Evolutionary conservation across 2,113 vertebrate genomes (phyloP), one percentile per base, ranked within the genome.

Genomic region (Mystacornis crossleyi): DNA sequence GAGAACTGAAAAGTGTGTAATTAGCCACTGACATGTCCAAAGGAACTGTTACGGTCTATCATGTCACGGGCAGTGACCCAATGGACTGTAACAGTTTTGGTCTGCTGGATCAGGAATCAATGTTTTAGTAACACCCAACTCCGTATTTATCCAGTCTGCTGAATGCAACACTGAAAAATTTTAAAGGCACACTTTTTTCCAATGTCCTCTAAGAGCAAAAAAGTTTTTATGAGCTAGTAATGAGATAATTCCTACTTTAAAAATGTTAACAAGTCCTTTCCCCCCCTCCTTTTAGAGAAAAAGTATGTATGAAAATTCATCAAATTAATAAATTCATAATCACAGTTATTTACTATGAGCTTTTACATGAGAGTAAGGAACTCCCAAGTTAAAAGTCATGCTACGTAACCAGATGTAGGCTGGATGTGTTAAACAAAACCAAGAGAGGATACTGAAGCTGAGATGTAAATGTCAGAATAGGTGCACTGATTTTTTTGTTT

Each of bases 11-110:
- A 36, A 86, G 86, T 81, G 80, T 87, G 51, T 94, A 97, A 98
- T 98, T 97, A 98, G 95, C 65, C 80, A 61, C 69, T 81, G 96
- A 96, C 95, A 97, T 28, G 91, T 96, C 95, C 97, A 95, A 75
- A 98, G 94, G 93, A 97, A 47, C 92, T 94, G 75, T 96, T 94
- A 86, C 53, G 93, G 86, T 66, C 94, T 94, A 48, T 93, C 95
- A 81, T 81, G 62, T 98, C 86, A 81, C 82, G 81, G 91, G 80
- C 64, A 69, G 38, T 87, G 86, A 86, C 94, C 94, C 89, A 95
- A 48, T 11, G 86, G 94, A 81, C 97, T 96, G 87, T 34, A 93
- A 95, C 86, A 90, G 95, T 90, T 95, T 88, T 90, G 97, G 91
- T 97, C 96, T 90, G 77, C 4, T 95, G 97, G 73, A 57, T 73